Evolutionary conservation across 2,797 vertebrate genomes (phyloP).

Genomic region (Mionectes olivaceus): DNA sequence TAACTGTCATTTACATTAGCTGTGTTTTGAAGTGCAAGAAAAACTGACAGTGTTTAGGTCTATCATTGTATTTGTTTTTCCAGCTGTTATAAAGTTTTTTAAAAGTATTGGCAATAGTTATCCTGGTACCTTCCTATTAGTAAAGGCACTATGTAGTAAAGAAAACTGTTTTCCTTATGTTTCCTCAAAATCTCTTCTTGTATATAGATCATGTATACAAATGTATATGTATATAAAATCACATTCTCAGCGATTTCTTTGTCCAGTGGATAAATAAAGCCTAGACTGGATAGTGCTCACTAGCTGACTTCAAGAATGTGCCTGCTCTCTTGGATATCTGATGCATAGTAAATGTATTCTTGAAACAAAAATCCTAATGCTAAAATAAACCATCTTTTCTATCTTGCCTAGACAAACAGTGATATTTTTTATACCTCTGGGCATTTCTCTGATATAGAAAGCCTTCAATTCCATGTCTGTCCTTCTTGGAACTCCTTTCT

Average conservation of each 20-base stretch:
- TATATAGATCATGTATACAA: neutral
- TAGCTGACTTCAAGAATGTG: neutral
- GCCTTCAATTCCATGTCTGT: neutral
- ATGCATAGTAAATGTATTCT: neutral
- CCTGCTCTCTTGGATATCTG: neutral
- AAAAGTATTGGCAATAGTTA: neutral
- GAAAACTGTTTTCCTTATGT: neutral
- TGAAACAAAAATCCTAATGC: neutral
- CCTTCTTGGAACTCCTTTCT: neutral
- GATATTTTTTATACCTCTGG: neutral
- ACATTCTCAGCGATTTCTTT: neutral
- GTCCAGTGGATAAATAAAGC: neutral
- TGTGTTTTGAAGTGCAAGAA: constrained; percentile 9
- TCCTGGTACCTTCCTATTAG: neutral
- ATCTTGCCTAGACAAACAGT: neutral
- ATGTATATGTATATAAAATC: neutral
- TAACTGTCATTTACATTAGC: neutral
- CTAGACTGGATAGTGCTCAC: neutral
- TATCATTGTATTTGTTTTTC: neutral
- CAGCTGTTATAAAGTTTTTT: neutral
- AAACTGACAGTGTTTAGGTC: neutral
- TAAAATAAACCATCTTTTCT: neutral
- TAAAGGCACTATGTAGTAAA: neutral
- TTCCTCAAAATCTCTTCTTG: neutral
- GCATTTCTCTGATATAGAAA: neutral